Conservation (phyloP, 2,888 invertebrate species). For the Mythimna vitellina region DNA sequence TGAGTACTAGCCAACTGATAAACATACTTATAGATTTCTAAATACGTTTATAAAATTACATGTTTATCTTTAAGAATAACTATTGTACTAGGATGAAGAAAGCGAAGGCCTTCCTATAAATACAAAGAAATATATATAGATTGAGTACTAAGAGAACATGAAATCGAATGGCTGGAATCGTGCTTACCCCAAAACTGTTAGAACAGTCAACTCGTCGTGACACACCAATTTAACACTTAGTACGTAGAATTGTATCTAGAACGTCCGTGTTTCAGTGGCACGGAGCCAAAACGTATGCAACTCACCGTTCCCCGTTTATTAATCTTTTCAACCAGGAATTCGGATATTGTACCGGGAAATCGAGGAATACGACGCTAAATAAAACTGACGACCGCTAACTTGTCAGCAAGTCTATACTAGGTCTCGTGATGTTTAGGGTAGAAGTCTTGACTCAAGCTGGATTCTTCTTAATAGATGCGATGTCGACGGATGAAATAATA, state of each 20-base stretch:
- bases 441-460: no score
- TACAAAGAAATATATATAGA: background rate
- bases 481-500: background rate
- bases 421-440: background rate
- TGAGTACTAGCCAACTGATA: no score
- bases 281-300: slow-evolving; percentile 60
- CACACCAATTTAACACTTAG: slow-evolving; percentile 59
- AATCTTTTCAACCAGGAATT: slow-evolving; percentile 44
- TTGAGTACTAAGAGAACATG: background rate
- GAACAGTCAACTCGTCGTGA: slow-evolving; percentile 35
- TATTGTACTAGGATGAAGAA: no score
- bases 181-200: slow-evolving; percentile 16
- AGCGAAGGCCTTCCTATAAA: background rate
- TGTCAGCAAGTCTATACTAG: background rate
- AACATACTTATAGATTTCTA: no score
- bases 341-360: slow-evolving; percentile 46
- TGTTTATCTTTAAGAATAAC: no score
- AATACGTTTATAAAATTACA: no score
- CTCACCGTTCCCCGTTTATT: slow-evolving; percentile 36
- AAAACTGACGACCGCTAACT: background rate
- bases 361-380: slow-evolving; percentile 26
- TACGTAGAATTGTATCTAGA: slow-evolving; percentile 61
- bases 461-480: background rate
- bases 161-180: background rate
- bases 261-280: slow-evolving; percentile 60